phyloP scores from a whole-genome alignment of 2,113 vertebrate species.

The Chlorocebus sabaeus region DNA sequence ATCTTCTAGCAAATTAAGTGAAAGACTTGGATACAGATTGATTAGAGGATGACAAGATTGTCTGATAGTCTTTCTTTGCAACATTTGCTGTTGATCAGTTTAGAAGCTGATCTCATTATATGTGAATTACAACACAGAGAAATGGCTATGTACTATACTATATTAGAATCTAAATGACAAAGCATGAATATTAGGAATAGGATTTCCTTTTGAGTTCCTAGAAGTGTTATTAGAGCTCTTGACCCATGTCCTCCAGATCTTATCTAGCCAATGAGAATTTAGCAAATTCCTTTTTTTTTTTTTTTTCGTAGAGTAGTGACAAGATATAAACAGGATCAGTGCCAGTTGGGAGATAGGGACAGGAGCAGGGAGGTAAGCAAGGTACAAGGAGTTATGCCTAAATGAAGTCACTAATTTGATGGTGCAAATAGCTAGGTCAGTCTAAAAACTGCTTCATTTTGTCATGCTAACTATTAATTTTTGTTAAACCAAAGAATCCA shows the following conservation, averaged over 20 bases:
- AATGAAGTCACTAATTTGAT: background rate
- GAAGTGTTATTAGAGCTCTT: background rate
- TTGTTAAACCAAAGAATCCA: background rate
- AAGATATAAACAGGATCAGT: background rate
- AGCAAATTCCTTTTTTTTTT: background rate
- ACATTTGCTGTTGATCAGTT: background rate
- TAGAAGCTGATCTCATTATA: background rate
- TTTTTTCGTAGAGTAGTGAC: background rate
- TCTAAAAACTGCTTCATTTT: slow-evolving; percentile 15
- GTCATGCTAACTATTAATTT: background rate
- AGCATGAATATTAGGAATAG: background rate
- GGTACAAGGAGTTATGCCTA: background rate
- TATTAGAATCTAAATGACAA: background rate
- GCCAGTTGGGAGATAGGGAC: background rate
- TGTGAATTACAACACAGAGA: background rate
- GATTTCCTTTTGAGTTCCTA: background rate
- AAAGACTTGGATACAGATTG: background rate
- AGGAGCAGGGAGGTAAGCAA: background rate
- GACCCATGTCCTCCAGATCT: background rate
- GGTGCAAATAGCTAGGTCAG: background rate
- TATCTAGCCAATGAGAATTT: background rate
- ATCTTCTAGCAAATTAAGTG: background rate
- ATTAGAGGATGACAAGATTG: background rate
- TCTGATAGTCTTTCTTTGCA: background rate
- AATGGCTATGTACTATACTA: background rate